A percentile compares a stretch with the other conserved stretches of the same genome.
Conservation (phyloP, 2,797 vertebrate species). For the Halcyon chelicuti region DNA sequence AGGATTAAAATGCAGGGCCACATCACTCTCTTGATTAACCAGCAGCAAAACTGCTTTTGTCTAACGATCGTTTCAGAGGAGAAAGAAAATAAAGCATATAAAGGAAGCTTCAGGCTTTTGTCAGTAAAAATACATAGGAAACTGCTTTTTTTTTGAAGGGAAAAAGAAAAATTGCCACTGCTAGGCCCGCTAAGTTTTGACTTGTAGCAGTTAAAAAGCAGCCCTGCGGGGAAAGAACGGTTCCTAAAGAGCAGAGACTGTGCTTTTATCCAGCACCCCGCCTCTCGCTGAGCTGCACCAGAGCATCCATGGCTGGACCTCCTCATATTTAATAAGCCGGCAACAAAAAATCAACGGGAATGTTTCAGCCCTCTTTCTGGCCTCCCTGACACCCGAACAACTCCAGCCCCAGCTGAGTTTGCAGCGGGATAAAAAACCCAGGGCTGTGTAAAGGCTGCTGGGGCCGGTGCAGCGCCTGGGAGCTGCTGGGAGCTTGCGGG, state of each 20-base stretch:
- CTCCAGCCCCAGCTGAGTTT: background rate
- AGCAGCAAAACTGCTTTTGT: slow-evolving; percentile 72
- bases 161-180: background rate
- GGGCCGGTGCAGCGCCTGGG: accelerated
- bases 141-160: background rate
- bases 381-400: background rate
- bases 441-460: background rate
- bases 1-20: slow-evolving; percentile 76
- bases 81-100: slow-evolving; percentile 68
- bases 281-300: accelerated
- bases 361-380: background rate
- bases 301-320: background rate
- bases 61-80: slow-evolving; percentile 60
- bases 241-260: background rate
- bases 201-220: slow-evolving; percentile 56
- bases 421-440: accelerated
- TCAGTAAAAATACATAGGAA: slow-evolving; percentile 55
- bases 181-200: slow-evolving; percentile 37
- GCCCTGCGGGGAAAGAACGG: background rate
- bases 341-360: background rate
- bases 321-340: background rate
- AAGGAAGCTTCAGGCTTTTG: slow-evolving; percentile 57
- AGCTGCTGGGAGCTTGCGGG: background rate
- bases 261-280: background rate
- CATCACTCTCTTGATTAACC: slow-evolving; percentile 74